Conservation (phyloP, 2,113 vertebrate species). For the Phrynocephalus versicolor region DNA sequence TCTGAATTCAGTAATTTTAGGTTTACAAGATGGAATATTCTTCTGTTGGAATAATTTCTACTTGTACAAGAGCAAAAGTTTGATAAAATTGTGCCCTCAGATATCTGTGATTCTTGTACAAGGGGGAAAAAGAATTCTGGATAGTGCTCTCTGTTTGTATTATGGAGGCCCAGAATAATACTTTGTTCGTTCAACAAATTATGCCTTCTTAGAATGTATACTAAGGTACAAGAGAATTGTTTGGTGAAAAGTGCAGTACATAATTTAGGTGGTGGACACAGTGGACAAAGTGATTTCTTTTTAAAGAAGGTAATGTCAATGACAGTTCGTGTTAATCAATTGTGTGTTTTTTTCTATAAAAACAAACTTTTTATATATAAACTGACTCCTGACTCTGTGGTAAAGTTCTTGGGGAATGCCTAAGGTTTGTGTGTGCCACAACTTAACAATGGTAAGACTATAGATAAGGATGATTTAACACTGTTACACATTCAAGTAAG, state of each 20-base stretch:
- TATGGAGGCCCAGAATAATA: not conserved
- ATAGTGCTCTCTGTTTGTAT: not conserved
- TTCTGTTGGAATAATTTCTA: too few species aligned
- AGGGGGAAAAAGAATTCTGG: not conserved
- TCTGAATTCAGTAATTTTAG: not conserved
- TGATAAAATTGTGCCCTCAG: not conserved
- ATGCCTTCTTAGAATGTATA: not conserved
- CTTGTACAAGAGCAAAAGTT: not conserved
- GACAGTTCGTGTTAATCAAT: conserved; percentile 8
- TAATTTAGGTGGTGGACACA: not conserved
- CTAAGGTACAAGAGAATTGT: not conserved
- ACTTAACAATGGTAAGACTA: too few species aligned
- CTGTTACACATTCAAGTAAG: too few species aligned
- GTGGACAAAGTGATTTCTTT: not conserved
- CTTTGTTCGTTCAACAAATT: not conserved
- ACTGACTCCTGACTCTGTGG: not conserved
- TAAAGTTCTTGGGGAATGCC: not conserved
- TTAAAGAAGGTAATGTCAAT: conserved; percentile 13
- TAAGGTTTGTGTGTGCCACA: too few species aligned
- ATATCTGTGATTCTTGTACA: not conserved
- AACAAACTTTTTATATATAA: not conserved
- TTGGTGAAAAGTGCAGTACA: not conserved
- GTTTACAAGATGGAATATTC: not conserved
- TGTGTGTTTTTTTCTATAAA: conserved; percentile 12
- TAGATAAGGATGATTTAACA: too few species aligned